Conservation (phyloP, 2,888 invertebrate genomes). For the Barypeithes pellucidus region DNA sequence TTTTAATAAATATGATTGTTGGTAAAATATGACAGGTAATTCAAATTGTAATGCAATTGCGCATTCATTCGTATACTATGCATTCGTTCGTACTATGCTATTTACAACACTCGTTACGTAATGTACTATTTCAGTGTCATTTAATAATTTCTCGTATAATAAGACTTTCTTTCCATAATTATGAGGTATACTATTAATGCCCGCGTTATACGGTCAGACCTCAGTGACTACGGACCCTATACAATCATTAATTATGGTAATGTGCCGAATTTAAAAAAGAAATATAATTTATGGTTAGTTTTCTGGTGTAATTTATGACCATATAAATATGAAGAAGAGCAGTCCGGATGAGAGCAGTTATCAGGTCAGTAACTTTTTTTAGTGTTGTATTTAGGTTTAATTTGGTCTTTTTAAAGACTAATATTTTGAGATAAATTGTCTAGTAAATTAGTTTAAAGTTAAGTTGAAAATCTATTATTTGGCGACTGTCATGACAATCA, state of each 20-base stretch:
- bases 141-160: background rate
- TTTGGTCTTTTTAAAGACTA: no score
- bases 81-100: no score
- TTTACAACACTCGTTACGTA: no score
- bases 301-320: constrained; percentile 27
- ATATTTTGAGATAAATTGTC: no score
- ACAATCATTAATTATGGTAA: constrained; percentile 35
- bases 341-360: constrained; percentile 23
- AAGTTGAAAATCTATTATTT: no score
- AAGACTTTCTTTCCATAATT: background rate
- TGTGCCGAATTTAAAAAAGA: constrained; percentile 31
- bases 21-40: no score
- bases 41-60: no score
- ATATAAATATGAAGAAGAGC: background rate
- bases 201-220: background rate
- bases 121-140: no score
- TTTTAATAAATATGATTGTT: no score
- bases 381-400: background rate
- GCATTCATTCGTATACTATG: no score
- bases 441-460: no score
- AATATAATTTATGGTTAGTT: constrained; percentile 24
- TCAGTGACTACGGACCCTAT: background rate
- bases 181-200: background rate
- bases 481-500: no score
- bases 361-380: constrained; percentile 32